phyloP scores from a whole-genome alignment of 2,888 invertebrate species.

The Gastracanthus pulcherrimus region DNA sequence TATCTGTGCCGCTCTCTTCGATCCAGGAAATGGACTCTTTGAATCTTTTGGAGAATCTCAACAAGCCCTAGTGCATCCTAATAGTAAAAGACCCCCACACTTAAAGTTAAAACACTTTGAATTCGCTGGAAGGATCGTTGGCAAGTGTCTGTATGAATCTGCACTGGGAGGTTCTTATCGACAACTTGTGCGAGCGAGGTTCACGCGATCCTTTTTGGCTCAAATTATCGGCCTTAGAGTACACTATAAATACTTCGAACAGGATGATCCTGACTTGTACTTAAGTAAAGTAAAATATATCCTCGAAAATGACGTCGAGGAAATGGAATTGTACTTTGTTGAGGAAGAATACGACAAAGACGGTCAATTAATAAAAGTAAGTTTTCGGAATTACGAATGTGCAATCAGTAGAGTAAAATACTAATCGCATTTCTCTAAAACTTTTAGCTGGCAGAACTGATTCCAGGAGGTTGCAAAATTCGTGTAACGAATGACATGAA shows the following conservation, averaged over 20 bases:
- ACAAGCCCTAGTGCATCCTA: constrained; percentile 94
- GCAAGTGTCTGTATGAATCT: constrained; percentile 96
- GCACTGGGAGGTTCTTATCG: constrained; percentile 93
- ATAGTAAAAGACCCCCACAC: constrained; percentile 86
- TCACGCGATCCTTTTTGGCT: constrained; percentile 94
- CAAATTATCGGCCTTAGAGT: constrained; percentile 95
- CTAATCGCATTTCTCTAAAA: constrained; percentile 30
- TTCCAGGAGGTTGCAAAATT: constrained; percentile 89
- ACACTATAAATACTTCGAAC: constrained; percentile 97
- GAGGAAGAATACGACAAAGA: constrained; percentile 92
- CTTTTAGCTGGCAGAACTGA: constrained; percentile 85
- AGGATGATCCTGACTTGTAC: constrained; percentile 96
- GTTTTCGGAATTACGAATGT: not conserved
- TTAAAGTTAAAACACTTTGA: constrained; percentile 94
- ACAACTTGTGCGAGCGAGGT: constrained; percentile 93
- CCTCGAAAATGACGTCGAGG: constrained; percentile 92
- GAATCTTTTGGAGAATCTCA: constrained; percentile 91
- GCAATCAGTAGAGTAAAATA: not conserved
- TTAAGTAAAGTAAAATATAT: constrained; percentile 96
- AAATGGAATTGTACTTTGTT: constrained; percentile 90
- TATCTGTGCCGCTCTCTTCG: constrained; percentile 92
- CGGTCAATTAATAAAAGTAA: constrained; percentile 87
- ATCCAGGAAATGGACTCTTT: constrained; percentile 90
- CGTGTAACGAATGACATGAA: constrained; percentile 88
- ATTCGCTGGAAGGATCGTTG: constrained; percentile 95